Evolutionary conservation across 2,888 invertebrate species (phyloP).

Genomic region (Euzophera pinguis): DNA sequence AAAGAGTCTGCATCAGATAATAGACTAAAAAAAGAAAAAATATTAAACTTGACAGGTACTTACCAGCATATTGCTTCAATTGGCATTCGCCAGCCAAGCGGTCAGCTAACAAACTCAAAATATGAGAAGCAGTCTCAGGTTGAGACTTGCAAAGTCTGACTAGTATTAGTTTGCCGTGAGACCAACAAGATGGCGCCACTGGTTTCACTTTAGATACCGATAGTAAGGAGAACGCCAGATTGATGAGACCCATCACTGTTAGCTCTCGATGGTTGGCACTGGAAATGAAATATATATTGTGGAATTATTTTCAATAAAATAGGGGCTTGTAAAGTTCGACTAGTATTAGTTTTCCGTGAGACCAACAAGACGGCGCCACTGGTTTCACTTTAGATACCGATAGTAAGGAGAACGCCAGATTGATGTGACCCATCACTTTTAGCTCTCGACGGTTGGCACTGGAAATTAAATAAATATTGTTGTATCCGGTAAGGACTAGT

Average conservation of each 20-base stretch:
- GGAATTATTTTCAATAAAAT: too few species aligned
- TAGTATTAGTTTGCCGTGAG: slow-evolving; percentile 55
- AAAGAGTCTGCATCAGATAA: too few species aligned
- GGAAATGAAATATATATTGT: too few species aligned
- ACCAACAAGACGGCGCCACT: slow-evolving; percentile 45
- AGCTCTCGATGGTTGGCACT: slow-evolving; percentile 64
- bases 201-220: slow-evolving; percentile 39
- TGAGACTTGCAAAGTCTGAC: slow-evolving; percentile 56
- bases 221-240: slow-evolving; percentile 55
- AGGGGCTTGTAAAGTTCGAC: slow-evolving; percentile 55
- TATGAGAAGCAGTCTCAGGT: slow-evolving; percentile 51
- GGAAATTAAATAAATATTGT: too few species aligned
- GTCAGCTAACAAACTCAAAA: slow-evolving; percentile 53
- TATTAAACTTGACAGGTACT: too few species aligned
- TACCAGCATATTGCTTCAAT: slow-evolving; percentile 58
- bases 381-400: slow-evolving; percentile 38
- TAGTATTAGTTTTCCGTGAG: slow-evolving; percentile 55
- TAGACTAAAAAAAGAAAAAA: too few species aligned
- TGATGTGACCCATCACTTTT: slow-evolving; percentile 60
- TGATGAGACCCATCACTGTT: slow-evolving; percentile 60
- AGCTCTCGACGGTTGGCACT: slow-evolving; percentile 62
- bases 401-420: slow-evolving; percentile 55
- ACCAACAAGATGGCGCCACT: slow-evolving; percentile 45
- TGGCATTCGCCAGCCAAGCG: slow-evolving; percentile 41
- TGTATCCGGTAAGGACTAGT: too few species aligned